Base-by-base conservation (phyloP, 2,888 invertebrate species). In the Terebella lapidaria region DNA sequence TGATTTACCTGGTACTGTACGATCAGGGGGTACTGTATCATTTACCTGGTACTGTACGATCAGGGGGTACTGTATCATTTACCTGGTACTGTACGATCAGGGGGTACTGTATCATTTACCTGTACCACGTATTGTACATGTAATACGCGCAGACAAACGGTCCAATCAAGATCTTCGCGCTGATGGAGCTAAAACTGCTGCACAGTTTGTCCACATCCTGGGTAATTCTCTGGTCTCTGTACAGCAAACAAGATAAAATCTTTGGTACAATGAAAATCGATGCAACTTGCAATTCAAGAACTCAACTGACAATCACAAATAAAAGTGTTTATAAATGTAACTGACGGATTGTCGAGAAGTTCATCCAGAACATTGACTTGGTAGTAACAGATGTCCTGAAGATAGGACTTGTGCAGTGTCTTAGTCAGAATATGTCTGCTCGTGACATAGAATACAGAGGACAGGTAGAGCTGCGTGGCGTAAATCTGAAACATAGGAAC, bases 141-240 rank as follows among this genome's bases (percentile, higher is more conserved):
- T 86, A 86, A 70, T 84, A 86, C 1, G 74, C 79, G 53, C 85
- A 84, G 35, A 83, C 81, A 69, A 84, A 84, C 15, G 85, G 85
- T 15, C 79, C 74, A 45, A 82, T 74, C 29, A 82, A 64, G 2
- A 82, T 62, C 2, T 80, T 79, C 0, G 80, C 77, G 27, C 84
- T 68, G 24, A 85, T 78, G 61, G 78, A 75, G 58, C 81, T 81
- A 60, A 84, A 77, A 1, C 77, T 72, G 15, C 74, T 69, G 61
- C 83, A 83, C 63, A 84, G 73, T 30, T 71, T 72, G 64, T 84
- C 83, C 2, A 84, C 81, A 77, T 85, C 85, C 70, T 85, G 84
- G 2, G 84, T 82, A 60, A 85, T 83, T 30, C 85, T 71, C 72
- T 85, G 85, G 67, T 85, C 85, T 24, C 82, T 83, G 72, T 54